A percentile compares a stretch with the other conserved stretches of the same genome.
Conservation (phyloP, 2,888 invertebrate genomes). For the Gerris lacustris region DNA sequence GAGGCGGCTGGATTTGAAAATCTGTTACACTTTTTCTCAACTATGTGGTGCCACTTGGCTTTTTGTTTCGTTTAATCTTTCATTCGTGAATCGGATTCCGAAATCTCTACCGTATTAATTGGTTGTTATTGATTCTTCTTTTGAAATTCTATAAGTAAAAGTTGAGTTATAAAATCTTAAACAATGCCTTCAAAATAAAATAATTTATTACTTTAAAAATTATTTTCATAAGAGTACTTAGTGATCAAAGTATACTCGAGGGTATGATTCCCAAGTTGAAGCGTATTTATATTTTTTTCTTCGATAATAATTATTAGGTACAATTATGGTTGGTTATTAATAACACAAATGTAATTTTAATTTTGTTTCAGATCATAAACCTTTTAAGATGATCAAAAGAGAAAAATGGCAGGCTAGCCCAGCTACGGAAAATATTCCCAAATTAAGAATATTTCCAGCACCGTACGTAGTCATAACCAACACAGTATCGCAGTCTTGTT, state of each 20-base stretch:
- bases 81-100: too few relatives aligned
- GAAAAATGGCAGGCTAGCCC: neutral
- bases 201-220: neutral
- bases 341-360: neutral
- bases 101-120: too few relatives aligned
- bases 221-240: neutral
- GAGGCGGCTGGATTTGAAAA: too few relatives aligned
- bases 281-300: too few relatives aligned
- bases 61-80: too few relatives aligned
- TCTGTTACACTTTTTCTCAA: too few relatives aligned
- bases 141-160: too few relatives aligned
- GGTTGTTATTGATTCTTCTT: too few relatives aligned
- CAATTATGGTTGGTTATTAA: neutral
- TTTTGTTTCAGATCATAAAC: neutral
- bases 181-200: too few relatives aligned
- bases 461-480: neutral
- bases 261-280: too few relatives aligned
- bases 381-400: neutral
- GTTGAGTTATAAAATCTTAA: too few relatives aligned
- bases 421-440: neutral
- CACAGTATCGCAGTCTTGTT: neutral
- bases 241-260: neutral
- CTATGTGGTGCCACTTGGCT: too few relatives aligned
- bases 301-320: neutral
- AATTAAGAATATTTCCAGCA: neutral